Conservation (phyloP, 2,888 invertebrate species). For the Toxonevra muliebris region DNA sequence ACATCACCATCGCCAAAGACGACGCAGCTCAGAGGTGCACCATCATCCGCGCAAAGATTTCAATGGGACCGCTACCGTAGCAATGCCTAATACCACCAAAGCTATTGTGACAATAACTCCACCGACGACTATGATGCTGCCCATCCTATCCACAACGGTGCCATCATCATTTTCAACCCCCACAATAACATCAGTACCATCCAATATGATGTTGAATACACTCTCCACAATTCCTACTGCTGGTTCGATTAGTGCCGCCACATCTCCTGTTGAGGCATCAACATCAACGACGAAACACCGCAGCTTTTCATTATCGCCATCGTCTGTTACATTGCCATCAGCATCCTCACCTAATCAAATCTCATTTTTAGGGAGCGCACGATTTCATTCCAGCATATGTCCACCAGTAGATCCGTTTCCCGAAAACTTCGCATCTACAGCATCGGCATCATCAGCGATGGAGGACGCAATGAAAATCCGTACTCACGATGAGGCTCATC, state of each 20-base stretch:
- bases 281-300: conserved; percentile 50
- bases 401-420: conserved; percentile 36
- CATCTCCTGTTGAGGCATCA: conserved; percentile 43
- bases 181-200: conserved; percentile 52
- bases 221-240: conserved; percentile 32
- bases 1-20: conserved; percentile 60
- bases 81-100: conserved; percentile 47
- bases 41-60: conserved; percentile 49
- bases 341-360: conserved; percentile 42
- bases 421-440: conserved; percentile 41
- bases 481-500: conserved; percentile 39
- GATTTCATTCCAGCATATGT: conserved; percentile 39
- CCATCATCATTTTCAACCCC: conserved; percentile 48
- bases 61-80: conserved; percentile 25
- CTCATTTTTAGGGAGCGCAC: conserved; percentile 40
- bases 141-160: conserved; percentile 35
- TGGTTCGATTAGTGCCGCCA: conserved; percentile 47
- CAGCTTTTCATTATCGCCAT: conserved; percentile 58
- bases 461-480: conserved; percentile 32
- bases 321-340: conserved; percentile 50
- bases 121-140: conserved; percentile 26
- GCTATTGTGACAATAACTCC: conserved; percentile 55
- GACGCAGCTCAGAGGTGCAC: conserved; percentile 55
- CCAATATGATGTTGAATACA: conserved; percentile 46
- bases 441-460: conserved; percentile 49